Evolutionary conservation across 1,140 invertebrate genomes (phyloP).

Genomic region (Orius laevigatus): DNA sequence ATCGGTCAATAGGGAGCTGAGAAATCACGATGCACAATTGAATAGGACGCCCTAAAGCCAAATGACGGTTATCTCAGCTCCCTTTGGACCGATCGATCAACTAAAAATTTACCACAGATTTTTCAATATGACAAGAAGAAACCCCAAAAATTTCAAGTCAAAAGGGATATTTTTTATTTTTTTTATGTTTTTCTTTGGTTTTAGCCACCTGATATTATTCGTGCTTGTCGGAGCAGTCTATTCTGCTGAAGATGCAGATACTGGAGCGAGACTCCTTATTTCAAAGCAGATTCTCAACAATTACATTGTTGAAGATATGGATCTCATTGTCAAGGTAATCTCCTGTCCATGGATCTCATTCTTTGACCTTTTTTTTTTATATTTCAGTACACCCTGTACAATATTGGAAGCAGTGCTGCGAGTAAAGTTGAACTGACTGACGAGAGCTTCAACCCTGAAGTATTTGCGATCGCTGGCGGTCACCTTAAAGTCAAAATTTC

Average conservation of each 20-base stretch:
- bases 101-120: no score
- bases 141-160: no score
- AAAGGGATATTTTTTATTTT: no score
- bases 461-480: slow-evolving; percentile 74
- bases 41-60: no score
- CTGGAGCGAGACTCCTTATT: slow-evolving; percentile 48
- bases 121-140: no score
- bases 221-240: no score
- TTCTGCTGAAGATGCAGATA: slow-evolving; percentile 10
- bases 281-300: slow-evolving; percentile 90
- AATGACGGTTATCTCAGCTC: no score
- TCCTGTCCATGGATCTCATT: slow-evolving; percentile 5
- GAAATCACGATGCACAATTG: no score
- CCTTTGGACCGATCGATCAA: no score
- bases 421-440: slow-evolving; percentile 77
- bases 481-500: slow-evolving; percentile 68
- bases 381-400: slow-evolving; percentile 60
- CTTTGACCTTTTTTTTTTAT: slow-evolving; percentile 6
- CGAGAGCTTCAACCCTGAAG: slow-evolving; percentile 73
- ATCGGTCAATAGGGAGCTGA: no score
- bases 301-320: slow-evolving; percentile 96
- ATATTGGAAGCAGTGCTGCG: slow-evolving; percentile 73
- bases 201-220: no score
- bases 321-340: slow-evolving; percentile 75
- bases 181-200: no score